Evolutionary conservation across 2,113 vertebrate genomes (phyloP).

Genomic region (Mus musculus): DNA sequence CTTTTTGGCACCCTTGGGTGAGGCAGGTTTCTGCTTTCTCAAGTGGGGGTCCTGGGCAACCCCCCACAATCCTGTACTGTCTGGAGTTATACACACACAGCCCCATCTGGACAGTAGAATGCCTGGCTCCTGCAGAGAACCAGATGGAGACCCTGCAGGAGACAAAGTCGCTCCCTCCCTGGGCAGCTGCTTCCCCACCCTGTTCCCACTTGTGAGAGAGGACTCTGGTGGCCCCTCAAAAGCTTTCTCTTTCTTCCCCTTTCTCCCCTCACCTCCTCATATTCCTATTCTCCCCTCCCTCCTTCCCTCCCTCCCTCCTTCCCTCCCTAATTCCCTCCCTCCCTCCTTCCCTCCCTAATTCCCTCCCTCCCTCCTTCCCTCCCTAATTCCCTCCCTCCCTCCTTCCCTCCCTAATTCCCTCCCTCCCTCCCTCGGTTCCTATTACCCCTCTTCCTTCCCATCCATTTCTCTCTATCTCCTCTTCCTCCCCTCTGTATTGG

Average conservation of each 20-base stretch:
- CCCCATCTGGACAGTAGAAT: not conserved
- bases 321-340: not conserved
- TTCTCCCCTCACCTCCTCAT: not conserved
- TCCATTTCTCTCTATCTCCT: not conserved
- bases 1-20: not conserved
- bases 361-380: rapidly evolving
- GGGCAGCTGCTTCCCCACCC: not conserved
- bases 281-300: too few relatives aligned
- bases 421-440: too few relatives aligned
- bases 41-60: not conserved
- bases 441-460: not conserved
- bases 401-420: not conserved
- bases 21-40: not conserved
- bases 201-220: not conserved
- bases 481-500: not conserved
- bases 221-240: too few relatives aligned
- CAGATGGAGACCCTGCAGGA: not conserved
- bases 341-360: not conserved
- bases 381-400: not conserved
- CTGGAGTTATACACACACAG: not conserved
- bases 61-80: not conserved
- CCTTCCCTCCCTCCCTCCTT: too few relatives aligned
- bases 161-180: not conserved
- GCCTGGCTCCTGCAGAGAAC: not conserved
- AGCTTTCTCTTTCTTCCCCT: not conserved